Base-by-base conservation (phyloP, 2,888 invertebrate species). In the Bellardia pandia region DNA sequence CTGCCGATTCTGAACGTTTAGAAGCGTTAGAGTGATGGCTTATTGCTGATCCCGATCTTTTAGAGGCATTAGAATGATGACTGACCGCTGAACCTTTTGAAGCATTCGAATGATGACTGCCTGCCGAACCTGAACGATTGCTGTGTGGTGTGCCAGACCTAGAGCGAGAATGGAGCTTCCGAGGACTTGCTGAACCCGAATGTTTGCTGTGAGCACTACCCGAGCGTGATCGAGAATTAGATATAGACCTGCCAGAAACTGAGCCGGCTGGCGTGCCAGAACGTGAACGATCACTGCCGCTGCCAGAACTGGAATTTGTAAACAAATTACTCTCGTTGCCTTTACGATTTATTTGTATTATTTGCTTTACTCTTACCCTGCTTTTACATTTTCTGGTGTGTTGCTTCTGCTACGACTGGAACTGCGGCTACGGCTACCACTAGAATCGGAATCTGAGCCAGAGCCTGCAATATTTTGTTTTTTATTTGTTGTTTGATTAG, bases 191-290 rank as follows among this genome's bases (percentile, higher is more conserved):
- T 85, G 40, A 82, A 79, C 75, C 81, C 42, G 30, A 89, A 86
- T 0, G 68, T n/a, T 42, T 79, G 33, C 88, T 86, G 9, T 79
- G 82, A 13, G 85, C 89, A 51, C 87, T 82, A 9, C 78, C 86
- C 1, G 90, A 89, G 66, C 80, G 90, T 42, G 92, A 93, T 72
- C 75, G 91, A 78, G 90, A 88, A 11, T 78, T 76, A 8, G 89
- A 89, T 53, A 88, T 86, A 6, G 90, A 89, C 8, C 86, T 85
- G 13, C 79, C 85, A 9, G 89, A 89, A 8, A 75, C 86, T 6
- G 86, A 81, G 7, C 89, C 89, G 89, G 94, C 94, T 0, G 95
- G 95, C 1, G 95, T 94, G 86, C 94, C 94, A 1, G 91, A 91
- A 14, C 88, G 90, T 0, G 95, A 95, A 11, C 90, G 90, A 13